phyloP scores from a whole-genome alignment of 1,140 invertebrate species.

The Laupala kohalensis region DNA sequence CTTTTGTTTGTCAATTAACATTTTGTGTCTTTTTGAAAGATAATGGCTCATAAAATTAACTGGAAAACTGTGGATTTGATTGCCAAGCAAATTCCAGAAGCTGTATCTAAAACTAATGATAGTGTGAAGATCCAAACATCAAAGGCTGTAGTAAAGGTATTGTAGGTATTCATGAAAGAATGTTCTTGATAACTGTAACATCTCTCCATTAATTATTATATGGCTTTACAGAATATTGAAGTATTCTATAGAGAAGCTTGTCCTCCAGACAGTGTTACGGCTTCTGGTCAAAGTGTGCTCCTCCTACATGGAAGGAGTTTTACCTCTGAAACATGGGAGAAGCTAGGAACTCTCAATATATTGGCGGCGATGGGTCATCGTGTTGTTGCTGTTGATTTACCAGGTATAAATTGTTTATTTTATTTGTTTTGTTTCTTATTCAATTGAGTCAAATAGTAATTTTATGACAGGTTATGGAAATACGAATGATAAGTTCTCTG shows the following conservation, averaged over 20 bases:
- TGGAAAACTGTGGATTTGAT: constrained; percentile 1
- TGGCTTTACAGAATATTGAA: background rate
- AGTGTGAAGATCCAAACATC: no score
- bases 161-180: no score
- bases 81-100: background rate
- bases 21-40: no score
- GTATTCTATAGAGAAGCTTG: constrained; percentile 14
- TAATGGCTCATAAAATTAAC: background rate
- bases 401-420: constrained; percentile 22
- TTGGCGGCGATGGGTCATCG: constrained; percentile 28
- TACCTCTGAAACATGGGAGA: constrained; percentile 29
- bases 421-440: background rate
- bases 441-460: background rate
- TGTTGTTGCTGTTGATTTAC: constrained; percentile 31
- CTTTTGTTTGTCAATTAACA: no score
- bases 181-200: background rate
- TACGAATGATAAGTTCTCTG: constrained; percentile 10
- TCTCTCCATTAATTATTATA: no score
- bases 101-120: no score
- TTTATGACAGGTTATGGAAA: constrained; percentile 24
- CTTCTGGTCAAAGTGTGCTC: constrained; percentile 21
- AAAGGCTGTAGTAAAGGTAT: no score
- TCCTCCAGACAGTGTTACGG: constrained; percentile 12
- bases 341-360: constrained; percentile 26
- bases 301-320: constrained; percentile 31